These are phyloP conservation scores for Eublepharis macularius DNA, from an alignment of 2,113 vertebrate species.

Conservation along the genomic window DNA sequence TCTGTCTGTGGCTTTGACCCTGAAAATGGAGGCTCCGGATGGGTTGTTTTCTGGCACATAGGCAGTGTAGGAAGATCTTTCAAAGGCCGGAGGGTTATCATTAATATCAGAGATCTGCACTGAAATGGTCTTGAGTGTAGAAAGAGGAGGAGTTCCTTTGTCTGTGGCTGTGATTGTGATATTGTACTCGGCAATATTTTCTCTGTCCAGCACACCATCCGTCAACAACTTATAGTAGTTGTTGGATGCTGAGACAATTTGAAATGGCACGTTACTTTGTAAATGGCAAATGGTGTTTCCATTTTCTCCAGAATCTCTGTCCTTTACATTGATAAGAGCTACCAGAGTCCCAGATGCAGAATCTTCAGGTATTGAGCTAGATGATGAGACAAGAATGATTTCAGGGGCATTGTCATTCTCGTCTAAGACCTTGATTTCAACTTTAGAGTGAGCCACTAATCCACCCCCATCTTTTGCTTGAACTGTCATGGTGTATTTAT, in stretches of 20 bases:
- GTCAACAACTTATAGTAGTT: not conserved
- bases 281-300: conserved; percentile 53
- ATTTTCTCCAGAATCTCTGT: conserved; percentile 60
- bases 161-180: not conserved
- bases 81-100: not conserved
- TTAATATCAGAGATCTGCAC: conserved; percentile 4
- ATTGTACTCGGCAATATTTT: not conserved
- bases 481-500: conserved; percentile 68
- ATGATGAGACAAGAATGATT: conserved; percentile 61
- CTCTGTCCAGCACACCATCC: not conserved
- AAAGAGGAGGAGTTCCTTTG: not conserved
- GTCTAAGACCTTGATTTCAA: conserved; percentile 70
- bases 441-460: conserved; percentile 67
- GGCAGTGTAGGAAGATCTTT: too few species aligned
- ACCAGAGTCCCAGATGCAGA: conserved; percentile 50
- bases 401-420: conserved; percentile 75
- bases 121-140: not conserved
- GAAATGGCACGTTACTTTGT: conserved; percentile 48
- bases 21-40: too few species aligned
- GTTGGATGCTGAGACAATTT: conserved; percentile 57
- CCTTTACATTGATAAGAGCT: conserved; percentile 57
- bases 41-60: too few species aligned
- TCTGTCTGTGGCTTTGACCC: too few species aligned
- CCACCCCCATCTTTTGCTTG: conserved; percentile 74
- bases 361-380: conserved; percentile 49